Evolutionary conservation across 1,140 invertebrate species (phyloP).

Genomic region (Cephus cinctus): DNA sequence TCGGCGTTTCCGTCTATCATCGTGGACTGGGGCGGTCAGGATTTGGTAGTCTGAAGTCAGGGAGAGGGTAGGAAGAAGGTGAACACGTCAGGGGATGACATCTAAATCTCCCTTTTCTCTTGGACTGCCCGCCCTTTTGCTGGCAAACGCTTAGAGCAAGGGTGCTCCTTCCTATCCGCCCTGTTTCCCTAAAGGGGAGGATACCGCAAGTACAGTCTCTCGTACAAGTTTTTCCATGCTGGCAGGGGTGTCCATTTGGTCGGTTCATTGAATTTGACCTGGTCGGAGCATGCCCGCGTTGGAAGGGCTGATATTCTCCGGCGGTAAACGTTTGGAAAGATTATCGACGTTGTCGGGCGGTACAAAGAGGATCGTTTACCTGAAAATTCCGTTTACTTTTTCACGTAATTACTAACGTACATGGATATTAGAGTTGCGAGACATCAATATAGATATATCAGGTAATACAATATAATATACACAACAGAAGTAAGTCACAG

Average conservation of each 20-base stretch:
- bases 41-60: conserved; percentile 8
- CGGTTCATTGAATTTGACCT: too few relatives aligned
- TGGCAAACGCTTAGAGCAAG: conserved; percentile 31
- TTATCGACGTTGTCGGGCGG: too few relatives aligned
- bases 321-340: too few relatives aligned
- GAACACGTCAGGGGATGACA: conserved; percentile 48
- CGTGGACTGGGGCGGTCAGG: conserved; percentile 13
- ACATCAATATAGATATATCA: too few relatives aligned
- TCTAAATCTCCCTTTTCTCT: conserved; percentile 53
- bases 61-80: conserved; percentile 24
- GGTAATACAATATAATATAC: too few relatives aligned
- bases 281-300: too few relatives aligned
- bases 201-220: conserved; percentile 28
- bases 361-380: background rate
- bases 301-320: too few relatives aligned
- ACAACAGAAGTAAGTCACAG: too few relatives aligned
- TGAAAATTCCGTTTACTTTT: too few relatives aligned
- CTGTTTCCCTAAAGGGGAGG: conserved; percentile 23
- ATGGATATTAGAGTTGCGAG: too few relatives aligned
- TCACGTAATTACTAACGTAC: too few relatives aligned
- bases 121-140: conserved; percentile 51
- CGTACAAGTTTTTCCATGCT: conserved; percentile 22
- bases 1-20: conserved; percentile 34
- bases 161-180: conserved; percentile 21
- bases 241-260: conserved; percentile 23